These are phyloP conservation scores for Aphrophora alni DNA, from an alignment of 2,888 invertebrate genomes.

Conservation along the genomic window DNA sequence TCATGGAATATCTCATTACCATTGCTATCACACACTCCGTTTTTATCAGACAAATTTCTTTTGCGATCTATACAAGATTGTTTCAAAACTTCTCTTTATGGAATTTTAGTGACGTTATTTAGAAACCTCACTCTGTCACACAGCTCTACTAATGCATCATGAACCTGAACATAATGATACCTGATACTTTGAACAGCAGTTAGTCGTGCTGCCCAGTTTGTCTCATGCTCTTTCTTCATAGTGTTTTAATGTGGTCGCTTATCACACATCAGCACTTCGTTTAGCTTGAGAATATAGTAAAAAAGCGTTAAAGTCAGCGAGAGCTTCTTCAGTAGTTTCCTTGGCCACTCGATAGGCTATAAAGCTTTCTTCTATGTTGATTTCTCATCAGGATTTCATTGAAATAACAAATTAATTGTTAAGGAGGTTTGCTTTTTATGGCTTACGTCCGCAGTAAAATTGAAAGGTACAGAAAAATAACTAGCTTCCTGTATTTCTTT, in stretches of 20 bases:
- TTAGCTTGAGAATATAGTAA: slow-evolving; percentile 37
- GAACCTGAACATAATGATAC: slow-evolving; percentile 18
- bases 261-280: slow-evolving; percentile 38
- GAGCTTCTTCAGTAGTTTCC: slow-evolving; percentile 39
- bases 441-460: too few relatives aligned
- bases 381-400: too few relatives aligned
- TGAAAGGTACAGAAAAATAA: too few relatives aligned
- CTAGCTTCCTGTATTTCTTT: too few relatives aligned
- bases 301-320: neutral
- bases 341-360: too few relatives aligned
- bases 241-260: slow-evolving; percentile 5
- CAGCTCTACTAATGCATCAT: too few relatives aligned
- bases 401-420: too few relatives aligned
- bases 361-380: too few relatives aligned
- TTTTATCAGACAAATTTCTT: neutral
- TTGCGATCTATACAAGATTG: neutral
- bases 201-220: slow-evolving; percentile 44
- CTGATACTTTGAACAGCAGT: slow-evolving; percentile 41
- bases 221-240: slow-evolving; percentile 26
- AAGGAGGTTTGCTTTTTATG: too few relatives aligned
- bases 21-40: neutral
- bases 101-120: neutral
- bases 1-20: too few relatives aligned
- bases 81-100: neutral
- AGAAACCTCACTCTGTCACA: too few relatives aligned